phyloP scores from a whole-genome alignment of 2,888 invertebrate genomes.

The Beris chalybata region DNA sequence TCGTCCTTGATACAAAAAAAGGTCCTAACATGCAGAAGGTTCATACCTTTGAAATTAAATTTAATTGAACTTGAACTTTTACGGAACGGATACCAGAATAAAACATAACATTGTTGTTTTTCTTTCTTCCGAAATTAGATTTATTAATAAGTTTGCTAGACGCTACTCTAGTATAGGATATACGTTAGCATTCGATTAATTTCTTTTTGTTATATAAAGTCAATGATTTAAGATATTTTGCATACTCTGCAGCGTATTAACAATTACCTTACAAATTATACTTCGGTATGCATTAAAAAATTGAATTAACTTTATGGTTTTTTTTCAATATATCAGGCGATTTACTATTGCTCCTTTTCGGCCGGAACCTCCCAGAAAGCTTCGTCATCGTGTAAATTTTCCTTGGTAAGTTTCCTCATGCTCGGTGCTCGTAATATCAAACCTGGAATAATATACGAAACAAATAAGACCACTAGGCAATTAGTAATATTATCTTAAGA shows the following conservation, averaged over 20 bases:
- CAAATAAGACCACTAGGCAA: not conserved
- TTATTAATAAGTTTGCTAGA: no score
- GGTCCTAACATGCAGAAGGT: no score
- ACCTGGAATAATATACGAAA: slow-evolving; percentile 52
- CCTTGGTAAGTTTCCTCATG: slow-evolving; percentile 59
- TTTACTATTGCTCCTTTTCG: slow-evolving; percentile 54
- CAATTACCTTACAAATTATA: slow-evolving; percentile 20
- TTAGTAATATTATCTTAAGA: slow-evolving; percentile 6
- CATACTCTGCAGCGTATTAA: not conserved
- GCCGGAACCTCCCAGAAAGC: slow-evolving; percentile 67
- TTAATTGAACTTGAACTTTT: no score
- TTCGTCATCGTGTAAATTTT: slow-evolving; percentile 65
- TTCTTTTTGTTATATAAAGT: no score
- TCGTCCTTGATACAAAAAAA: no score
- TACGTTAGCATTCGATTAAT: no score
- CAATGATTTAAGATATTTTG: not conserved
- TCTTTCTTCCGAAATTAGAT: no score
- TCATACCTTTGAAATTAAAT: no score
- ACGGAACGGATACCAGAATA: no score
- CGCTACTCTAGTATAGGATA: no score
- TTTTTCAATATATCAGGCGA: not conserved
- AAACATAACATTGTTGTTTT: no score
- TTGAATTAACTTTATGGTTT: not conserved
- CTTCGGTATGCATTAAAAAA: slow-evolving; percentile 24
- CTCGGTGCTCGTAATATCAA: slow-evolving; percentile 56